Evolutionary conservation across 30 jellyfish, hydroid and myxozoan genomes (phyloP).

Genomic region (Hydractinia symbiolongicarpus): DNA sequence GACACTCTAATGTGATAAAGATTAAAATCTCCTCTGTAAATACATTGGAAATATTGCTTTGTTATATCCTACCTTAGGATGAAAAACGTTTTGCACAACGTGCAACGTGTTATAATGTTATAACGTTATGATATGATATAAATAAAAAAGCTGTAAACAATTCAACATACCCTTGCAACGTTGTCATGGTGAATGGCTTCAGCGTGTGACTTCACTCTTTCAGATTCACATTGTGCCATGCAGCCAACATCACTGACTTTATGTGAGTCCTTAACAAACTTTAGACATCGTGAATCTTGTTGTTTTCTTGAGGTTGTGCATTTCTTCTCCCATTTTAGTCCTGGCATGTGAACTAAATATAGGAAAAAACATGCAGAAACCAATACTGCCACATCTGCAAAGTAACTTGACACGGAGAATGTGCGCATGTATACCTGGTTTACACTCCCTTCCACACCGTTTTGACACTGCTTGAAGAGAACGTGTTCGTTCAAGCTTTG

Average conservation of each 20-base stretch:
- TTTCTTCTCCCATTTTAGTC: constrained; percentile 4
- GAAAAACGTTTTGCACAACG: too few relatives aligned
- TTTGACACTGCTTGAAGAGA: not conserved
- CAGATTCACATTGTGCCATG: constrained; percentile 3
- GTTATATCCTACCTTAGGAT: too few relatives aligned
- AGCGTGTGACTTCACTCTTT: not conserved
- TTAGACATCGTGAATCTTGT: not conserved
- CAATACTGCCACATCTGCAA: too few relatives aligned
- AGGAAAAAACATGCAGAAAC: not conserved
- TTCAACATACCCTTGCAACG: not conserved
- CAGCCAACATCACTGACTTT: constrained; percentile 15
- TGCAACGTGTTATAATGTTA: too few relatives aligned
- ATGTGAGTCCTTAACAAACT: not conserved
- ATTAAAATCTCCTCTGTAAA: too few relatives aligned
- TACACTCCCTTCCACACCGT: not conserved
- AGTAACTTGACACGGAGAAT: too few relatives aligned
- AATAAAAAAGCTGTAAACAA: not conserved
- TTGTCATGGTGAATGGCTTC: not conserved
- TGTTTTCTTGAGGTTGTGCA: not conserved
- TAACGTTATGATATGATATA: too few relatives aligned
- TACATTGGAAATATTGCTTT: too few relatives aligned
- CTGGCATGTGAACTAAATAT: constrained; percentile 1
- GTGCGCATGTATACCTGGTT: not conserved
- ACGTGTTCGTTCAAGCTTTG: constrained; percentile 5
- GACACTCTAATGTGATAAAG: too few relatives aligned